These are phyloP conservation scores for Danaus melanippus DNA, from an alignment of 1,140 invertebrate species.

Conservation along the genomic window DNA sequence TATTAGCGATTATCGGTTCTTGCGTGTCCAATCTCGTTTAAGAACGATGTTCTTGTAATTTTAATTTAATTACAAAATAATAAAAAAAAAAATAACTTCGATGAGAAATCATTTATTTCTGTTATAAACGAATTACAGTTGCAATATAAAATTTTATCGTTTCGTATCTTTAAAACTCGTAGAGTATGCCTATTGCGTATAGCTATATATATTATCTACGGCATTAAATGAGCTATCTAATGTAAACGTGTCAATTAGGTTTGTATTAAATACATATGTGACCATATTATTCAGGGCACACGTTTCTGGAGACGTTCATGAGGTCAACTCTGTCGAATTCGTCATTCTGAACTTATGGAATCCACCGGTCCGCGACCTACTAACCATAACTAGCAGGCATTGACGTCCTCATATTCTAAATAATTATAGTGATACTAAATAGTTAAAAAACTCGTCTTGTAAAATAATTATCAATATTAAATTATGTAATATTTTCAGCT, in stretches of 20 bases:
- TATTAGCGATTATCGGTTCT: constrained; percentile 13
- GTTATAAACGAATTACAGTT: no score
- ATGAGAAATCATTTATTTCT: no score
- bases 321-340: constrained; percentile 33
- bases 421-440: constrained; percentile 3
- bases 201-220: no score
- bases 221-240: no score
- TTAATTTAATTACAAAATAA: constrained; percentile 1
- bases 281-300: constrained; percentile 31
- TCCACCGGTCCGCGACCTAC: constrained; percentile 49
- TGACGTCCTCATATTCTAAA: constrained; percentile 12
- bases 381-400: constrained; percentile 30
- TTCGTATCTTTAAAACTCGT: no score
- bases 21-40: constrained; percentile 16
- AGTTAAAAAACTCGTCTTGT: no score
- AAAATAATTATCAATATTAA: no score
- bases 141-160: no score
- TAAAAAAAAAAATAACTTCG: no score
- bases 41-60: constrained; percentile 5
- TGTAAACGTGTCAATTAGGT: no score
- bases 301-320: constrained; percentile 20
- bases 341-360: constrained; percentile 34
- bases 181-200: no score
- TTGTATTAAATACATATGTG: constrained; percentile 12
- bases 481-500: no score